These are phyloP conservation scores for Neoaliturus tenellus DNA, from an alignment of 2,888 invertebrate genomes.

Conservation along the genomic window DNA sequence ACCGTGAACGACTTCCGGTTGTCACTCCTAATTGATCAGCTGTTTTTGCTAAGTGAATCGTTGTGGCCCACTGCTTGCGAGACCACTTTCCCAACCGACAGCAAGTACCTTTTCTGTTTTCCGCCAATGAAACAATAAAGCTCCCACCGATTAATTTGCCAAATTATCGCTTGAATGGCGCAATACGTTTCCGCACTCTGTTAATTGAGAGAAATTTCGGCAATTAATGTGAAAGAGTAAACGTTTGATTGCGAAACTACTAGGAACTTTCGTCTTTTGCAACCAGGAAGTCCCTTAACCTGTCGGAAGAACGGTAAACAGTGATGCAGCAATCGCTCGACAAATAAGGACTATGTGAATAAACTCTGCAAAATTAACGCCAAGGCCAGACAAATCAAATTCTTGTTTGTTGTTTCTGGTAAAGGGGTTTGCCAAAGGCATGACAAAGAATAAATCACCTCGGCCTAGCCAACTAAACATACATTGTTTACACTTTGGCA, in stretches of 20 bases:
- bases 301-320: neutral
- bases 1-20: conserved; percentile 46
- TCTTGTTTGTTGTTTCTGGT: too few species aligned
- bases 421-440: too few species aligned
- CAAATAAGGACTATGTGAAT: neutral
- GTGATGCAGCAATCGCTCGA: neutral
- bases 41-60: conserved; percentile 46
- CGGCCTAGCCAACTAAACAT: too few species aligned
- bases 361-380: neutral
- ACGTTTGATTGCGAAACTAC: neutral
- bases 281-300: neutral
- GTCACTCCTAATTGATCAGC: conserved; percentile 45
- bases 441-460: too few species aligned
- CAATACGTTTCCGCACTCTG: neutral
- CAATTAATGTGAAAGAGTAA: neutral
- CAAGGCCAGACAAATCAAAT: neutral
- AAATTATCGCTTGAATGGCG: neutral
- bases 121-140: neutral
- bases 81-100: conserved; percentile 20
- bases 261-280: neutral
- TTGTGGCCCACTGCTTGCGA: neutral
- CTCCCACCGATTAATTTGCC: neutral
- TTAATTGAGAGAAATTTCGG: neutral
- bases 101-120: neutral
- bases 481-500: too few species aligned